Percentiles rank a stretch among this genome's conserved stretches.
Conservation (phyloP, 2,888 invertebrate genomes). For the Macrophya annulata region DNA sequence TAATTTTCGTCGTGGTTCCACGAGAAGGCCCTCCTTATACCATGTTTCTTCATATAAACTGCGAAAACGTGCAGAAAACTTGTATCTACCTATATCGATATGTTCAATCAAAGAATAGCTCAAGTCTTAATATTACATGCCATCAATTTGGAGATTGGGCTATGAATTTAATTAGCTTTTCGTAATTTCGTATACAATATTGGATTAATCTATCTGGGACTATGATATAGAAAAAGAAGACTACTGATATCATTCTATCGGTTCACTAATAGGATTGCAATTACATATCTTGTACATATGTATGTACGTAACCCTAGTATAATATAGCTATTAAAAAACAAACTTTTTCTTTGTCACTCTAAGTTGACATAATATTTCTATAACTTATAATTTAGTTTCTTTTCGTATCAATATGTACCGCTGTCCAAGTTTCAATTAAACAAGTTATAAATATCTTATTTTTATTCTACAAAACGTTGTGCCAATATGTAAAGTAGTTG, state of each 20-base stretch:
- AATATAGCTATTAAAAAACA: too few species aligned
- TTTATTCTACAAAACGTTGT: background rate
- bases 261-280: background rate
- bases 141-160: too few species aligned
- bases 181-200: background rate
- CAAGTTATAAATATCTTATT: background rate
- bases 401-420: background rate
- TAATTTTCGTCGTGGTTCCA: too few species aligned
- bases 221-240: conserved; percentile 7
- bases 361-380: background rate
- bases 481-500: background rate
- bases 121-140: too few species aligned
- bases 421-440: background rate
- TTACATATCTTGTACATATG: too few species aligned
- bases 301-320: background rate
- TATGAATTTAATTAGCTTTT: background rate
- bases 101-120: too few species aligned
- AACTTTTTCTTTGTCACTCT: too few species aligned
- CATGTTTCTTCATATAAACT: too few species aligned
- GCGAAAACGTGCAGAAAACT: too few species aligned
- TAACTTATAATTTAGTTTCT: background rate
- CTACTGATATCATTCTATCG: background rate
- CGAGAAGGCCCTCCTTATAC: too few species aligned
- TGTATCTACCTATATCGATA: too few species aligned
- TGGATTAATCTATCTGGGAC: background rate